phyloP scores from a whole-genome alignment of 2,888 invertebrate species.

The Gandaritis pyraliata region DNA sequence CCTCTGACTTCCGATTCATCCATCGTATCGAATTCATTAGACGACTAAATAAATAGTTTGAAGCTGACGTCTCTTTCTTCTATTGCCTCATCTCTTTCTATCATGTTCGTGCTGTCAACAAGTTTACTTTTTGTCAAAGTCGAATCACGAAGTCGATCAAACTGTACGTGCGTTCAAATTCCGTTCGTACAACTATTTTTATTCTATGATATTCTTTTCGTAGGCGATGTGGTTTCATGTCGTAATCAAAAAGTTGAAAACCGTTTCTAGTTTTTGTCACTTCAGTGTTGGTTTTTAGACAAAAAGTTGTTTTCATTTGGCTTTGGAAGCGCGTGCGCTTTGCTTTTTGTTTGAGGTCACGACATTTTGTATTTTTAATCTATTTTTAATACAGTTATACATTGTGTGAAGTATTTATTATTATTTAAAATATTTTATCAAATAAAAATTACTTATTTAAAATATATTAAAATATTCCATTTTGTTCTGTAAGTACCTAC shows the following conservation, averaged over 20 bases:
- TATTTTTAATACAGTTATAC: no score
- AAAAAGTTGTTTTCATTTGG: conserved; percentile 53
- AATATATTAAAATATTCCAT: no score
- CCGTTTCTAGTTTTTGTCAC: conserved; percentile 52
- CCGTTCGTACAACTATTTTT: conserved; percentile 31
- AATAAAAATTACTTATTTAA: no score
- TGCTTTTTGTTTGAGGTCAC: conserved; percentile 38
- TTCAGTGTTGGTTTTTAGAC: conserved; percentile 56
- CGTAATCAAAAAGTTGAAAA: conserved; percentile 58
- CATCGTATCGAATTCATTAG: conserved; percentile 30
- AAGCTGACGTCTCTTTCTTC: conserved; percentile 12
- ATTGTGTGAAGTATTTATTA: no score
- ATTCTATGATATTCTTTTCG: conserved; percentile 26
- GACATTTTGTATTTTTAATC: conserved; percentile 8
- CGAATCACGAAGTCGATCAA: conserved; percentile 63
- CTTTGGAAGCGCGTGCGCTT: conserved; percentile 52
- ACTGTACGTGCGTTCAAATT: conserved; percentile 70
- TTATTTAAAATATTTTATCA: no score
- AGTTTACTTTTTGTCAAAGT: conserved; percentile 56
- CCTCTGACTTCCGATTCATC: conserved; percentile 3
- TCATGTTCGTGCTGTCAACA: conserved; percentile 36
- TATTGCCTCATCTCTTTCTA: conserved; percentile 15
- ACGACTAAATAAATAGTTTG: conserved; percentile 22
- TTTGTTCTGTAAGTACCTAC: no score
- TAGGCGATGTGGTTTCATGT: conserved; percentile 66